Base-by-base conservation (phyloP, 2,797 vertebrate species). In the Xiphorhynchus erythropygius region DNA sequence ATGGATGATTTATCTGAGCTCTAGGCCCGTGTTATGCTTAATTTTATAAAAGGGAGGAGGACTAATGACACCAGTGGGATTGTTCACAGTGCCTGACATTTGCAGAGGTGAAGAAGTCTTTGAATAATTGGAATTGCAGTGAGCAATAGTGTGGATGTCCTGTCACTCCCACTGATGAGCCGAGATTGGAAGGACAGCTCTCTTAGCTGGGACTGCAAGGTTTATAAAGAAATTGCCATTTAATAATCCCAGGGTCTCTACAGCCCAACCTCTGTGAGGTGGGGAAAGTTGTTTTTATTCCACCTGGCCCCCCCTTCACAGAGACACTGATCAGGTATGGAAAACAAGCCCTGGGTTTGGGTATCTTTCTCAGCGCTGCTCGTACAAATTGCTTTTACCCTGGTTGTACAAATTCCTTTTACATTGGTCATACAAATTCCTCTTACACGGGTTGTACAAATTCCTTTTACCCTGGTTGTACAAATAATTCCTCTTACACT, bases 261-360 rank as follows among this genome's bases (percentile, higher is more conserved):
- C 35, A 9, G 21, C 7, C 9, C 67, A 55, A 7, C 28, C 33
- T 53, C 76, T 60, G 33, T 12, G 42, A 41, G 63, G 32, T 7
- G 11, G 6, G 30, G 35, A 63, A 32, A 41, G 4, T 50, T 74
- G 56, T 28, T 56, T 32, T 25, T 44, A 6, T 41, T 55, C 47
- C 4, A 0, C n/a, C 47, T 44, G 13, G 30, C 47, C 28, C 17
- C 17, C 18, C 5, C 24, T 62, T 16, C 44, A 5, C 64, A 22
- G 21, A 7, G 25, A 52, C 10, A 24, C 14, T 46, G 18, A 8
- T 35, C 13, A 4, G 0, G 0, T 11, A 2, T 11, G 16, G 47
- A 56, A 73, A 57, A 62, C 24, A 47, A 67, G 9, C 9, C 18
- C 50, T 9, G 22, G 32, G 5, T 35, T 39, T 2, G 0, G 10